These are phyloP conservation scores for Kryptopterus vitreolus DNA, from an alignment of 2,797 vertebrate species.

Conservation along the genomic window DNA sequence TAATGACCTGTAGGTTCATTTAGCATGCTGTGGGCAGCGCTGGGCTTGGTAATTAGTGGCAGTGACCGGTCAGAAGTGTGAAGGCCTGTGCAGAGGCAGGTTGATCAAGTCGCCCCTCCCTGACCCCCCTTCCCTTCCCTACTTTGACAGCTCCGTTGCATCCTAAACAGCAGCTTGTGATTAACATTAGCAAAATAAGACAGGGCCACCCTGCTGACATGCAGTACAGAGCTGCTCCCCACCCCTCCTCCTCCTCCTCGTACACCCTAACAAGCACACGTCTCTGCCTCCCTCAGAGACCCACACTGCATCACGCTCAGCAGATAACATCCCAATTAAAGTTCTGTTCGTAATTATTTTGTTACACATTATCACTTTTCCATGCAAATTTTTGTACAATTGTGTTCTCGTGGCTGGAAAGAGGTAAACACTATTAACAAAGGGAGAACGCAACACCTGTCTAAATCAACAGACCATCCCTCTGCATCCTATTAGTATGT, in stretches of 20 bases:
- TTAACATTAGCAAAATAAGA: slow-evolving; percentile 76
- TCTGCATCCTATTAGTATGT: slow-evolving; percentile 17
- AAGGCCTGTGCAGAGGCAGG: slow-evolving; percentile 69
- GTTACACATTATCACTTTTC: slow-evolving; percentile 42
- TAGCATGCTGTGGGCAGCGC: slow-evolving; percentile 71
- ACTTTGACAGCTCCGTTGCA: slow-evolving; percentile 59
- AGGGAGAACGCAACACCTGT: slow-evolving; percentile 26
- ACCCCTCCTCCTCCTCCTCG: slow-evolving; percentile 37
- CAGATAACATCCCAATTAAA: slow-evolving; percentile 42
- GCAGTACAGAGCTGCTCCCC: slow-evolving; percentile 60
- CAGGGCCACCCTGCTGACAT: slow-evolving; percentile 68
- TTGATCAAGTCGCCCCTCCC: slow-evolving; percentile 64
- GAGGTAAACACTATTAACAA: slow-evolving; percentile 29
- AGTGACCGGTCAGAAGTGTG: slow-evolving; percentile 72
- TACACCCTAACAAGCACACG: slow-evolving; percentile 29
- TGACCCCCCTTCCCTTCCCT: slow-evolving; percentile 46
- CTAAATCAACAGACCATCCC: slow-evolving; percentile 21
- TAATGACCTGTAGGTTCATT: slow-evolving; percentile 58
- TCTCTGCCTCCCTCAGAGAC: slow-evolving; percentile 15
- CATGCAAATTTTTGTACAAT: slow-evolving; percentile 35
- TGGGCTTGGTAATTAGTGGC: slow-evolving; percentile 77
- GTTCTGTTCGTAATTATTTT: slow-evolving; percentile 38
- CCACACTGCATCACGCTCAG: slow-evolving; percentile 23
- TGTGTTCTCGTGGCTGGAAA: slow-evolving; percentile 20
- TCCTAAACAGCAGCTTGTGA: slow-evolving; percentile 72